phyloP scores from a whole-genome alignment of 2,888 invertebrate genomes.

The Drosophila atroscutellata region DNA sequence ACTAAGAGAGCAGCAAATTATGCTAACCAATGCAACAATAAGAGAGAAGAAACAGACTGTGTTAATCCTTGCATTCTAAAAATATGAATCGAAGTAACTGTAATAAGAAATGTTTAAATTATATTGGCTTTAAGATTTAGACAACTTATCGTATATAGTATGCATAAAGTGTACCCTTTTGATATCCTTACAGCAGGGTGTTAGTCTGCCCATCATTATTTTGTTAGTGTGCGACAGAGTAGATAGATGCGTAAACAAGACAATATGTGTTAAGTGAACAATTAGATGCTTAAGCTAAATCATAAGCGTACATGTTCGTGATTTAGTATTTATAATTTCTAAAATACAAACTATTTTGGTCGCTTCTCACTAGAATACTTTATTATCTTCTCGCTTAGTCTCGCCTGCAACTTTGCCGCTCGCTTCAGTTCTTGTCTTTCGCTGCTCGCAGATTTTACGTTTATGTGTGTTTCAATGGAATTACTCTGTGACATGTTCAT shows the following conservation, averaged over 20 bases:
- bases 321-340: neutral
- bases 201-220: neutral
- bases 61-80: neutral
- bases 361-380: neutral
- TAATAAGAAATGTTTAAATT: neutral
- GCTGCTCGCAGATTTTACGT: neutral
- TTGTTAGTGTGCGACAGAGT: neutral
- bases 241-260: neutral
- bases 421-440: neutral
- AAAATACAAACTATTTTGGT: neutral
- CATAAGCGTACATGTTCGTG: neutral
- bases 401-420: neutral
- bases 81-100: neutral
- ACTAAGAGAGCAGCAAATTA: conserved; percentile 5
- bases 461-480: conserved; percentile 6
- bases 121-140: neutral
- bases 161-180: neutral
- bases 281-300: neutral
- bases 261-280: neutral
- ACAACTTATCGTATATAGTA: neutral
- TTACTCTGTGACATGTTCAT: conserved; percentile 1
- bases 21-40: conserved; percentile 9
- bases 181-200: neutral
- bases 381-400: neutral
- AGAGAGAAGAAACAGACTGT: neutral